Percentiles rank a stretch among this genome's conserved stretches.
phyloP scores from a whole-genome alignment of 2,113 vertebrate genomes.

The Onychorhynchus coronatus region DNA sequence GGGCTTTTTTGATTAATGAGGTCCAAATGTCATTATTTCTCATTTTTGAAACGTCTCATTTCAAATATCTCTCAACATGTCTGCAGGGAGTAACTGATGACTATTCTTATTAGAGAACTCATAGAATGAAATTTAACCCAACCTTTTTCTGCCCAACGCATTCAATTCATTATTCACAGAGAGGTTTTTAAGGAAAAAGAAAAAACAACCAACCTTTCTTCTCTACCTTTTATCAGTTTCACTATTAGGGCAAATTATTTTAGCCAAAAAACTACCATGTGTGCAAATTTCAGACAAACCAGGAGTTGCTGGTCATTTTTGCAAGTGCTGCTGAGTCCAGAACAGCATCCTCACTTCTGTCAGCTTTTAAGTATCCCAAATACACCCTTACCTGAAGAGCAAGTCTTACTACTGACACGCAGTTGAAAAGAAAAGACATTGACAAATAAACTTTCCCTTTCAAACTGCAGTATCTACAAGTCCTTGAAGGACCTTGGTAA shows the following conservation, averaged over 20 bases:
- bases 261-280: fast-evolving
- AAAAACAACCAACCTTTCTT: fast-evolving
- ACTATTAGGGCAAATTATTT: not conserved
- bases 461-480: not conserved
- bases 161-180: not conserved
- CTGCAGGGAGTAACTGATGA: not conserved
- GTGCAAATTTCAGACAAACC: not conserved
- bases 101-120: not conserved
- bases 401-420: not conserved
- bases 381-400: not conserved
- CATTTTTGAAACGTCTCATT: not conserved
- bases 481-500: not conserved
- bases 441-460: not conserved
- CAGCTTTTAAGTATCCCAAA: not conserved
- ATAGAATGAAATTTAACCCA: not conserved
- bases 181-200: not conserved
- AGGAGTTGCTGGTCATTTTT: not conserved
- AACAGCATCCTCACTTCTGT: not conserved
- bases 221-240: not conserved
- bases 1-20: not conserved
- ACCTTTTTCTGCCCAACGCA: not conserved
- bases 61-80: not conserved
- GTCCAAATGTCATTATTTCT: not conserved
- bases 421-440: not conserved
- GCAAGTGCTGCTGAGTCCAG: not conserved